Percentiles rank a stretch among this genome's conserved stretches.
These are phyloP conservation scores for Ernsta delagoae DNA, from an alignment of 2,888 invertebrate genomes.

Conservation along the genomic window DNA sequence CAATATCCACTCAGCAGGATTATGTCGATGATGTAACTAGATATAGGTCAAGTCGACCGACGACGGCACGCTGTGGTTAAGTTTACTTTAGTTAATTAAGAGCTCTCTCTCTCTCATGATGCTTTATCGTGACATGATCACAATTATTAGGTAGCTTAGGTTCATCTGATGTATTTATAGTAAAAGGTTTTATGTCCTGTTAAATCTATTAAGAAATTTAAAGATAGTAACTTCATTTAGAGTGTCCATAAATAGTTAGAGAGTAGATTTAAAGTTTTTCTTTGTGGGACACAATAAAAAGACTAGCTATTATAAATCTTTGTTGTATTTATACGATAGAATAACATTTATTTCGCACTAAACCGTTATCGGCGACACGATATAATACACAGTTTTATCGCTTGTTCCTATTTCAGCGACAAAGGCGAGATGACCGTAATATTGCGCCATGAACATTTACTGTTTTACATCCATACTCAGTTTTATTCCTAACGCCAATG, in stretches of 20 bases:
- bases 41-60: conserved; percentile 7
- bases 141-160: background rate
- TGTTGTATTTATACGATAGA: background rate
- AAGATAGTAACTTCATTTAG: too few relatives aligned
- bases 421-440: conserved; percentile 31
- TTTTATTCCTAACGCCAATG: conserved; percentile 32
- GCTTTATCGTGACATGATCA: background rate
- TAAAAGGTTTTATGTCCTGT: too few relatives aligned
- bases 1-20: conserved; percentile 8
- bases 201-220: too few relatives aligned
- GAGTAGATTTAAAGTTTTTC: too few relatives aligned
- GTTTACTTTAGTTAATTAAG: background rate
- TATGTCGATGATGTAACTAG: conserved; percentile 10
- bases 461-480: conserved; percentile 29
- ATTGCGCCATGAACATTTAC: conserved; percentile 39
- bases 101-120: too few relatives aligned
- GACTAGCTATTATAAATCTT: background rate
- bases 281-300: too few relatives aligned
- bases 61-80: background rate
- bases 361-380: conserved; percentile 48
- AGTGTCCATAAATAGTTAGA: too few relatives aligned
- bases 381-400: conserved; percentile 37
- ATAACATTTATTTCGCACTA: conserved; percentile 46
- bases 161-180: too few relatives aligned
- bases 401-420: conserved; percentile 22